phyloP scores from a whole-genome alignment of 2,888 invertebrate genomes.

The Tribolium freemani region DNA sequence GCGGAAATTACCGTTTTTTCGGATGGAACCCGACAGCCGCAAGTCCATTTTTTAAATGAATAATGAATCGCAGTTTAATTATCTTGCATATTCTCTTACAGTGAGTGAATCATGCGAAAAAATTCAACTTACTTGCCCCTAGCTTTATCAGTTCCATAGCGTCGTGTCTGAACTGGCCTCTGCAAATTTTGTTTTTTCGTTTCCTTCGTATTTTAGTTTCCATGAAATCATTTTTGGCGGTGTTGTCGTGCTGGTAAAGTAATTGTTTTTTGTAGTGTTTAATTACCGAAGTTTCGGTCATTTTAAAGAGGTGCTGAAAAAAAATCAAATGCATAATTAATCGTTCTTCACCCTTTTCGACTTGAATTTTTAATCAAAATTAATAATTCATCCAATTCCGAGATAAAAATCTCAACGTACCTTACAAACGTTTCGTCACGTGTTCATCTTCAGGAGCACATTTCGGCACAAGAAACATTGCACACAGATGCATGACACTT shows the following conservation, averaged over 20 bases:
- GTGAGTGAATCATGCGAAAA: neutral
- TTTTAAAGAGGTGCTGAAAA: neutral
- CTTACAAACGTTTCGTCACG: neutral
- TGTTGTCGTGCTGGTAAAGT: slow-evolving; percentile 21
- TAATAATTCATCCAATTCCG: neutral
- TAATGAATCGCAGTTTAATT: no score
- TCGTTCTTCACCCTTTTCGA: neutral
- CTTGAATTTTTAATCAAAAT: no score
- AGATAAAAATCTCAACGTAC: neutral
- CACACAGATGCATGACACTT: slow-evolving; percentile 28
- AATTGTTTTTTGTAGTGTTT: slow-evolving; percentile 36
- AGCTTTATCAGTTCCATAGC: slow-evolving; percentile 55
- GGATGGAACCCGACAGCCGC: no score
- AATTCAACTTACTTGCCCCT: slow-evolving; percentile 52
- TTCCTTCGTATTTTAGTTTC: slow-evolving; percentile 41
- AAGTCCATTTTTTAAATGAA: no score
- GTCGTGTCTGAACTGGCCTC: slow-evolving; percentile 56
- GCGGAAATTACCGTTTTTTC: no score
- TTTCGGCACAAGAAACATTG: slow-evolving; percentile 2
- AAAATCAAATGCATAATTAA: no score
- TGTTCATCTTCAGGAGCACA: slow-evolving; percentile 14
- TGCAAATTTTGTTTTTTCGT: slow-evolving; percentile 54
- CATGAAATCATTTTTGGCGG: slow-evolving; percentile 1
- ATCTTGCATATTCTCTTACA: neutral
- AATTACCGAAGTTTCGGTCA: slow-evolving; percentile 28